A percentile compares a stretch with the other conserved stretches of the same genome.
Conservation (phyloP, 2,888 invertebrate species). For the Papilio elwesi region DNA sequence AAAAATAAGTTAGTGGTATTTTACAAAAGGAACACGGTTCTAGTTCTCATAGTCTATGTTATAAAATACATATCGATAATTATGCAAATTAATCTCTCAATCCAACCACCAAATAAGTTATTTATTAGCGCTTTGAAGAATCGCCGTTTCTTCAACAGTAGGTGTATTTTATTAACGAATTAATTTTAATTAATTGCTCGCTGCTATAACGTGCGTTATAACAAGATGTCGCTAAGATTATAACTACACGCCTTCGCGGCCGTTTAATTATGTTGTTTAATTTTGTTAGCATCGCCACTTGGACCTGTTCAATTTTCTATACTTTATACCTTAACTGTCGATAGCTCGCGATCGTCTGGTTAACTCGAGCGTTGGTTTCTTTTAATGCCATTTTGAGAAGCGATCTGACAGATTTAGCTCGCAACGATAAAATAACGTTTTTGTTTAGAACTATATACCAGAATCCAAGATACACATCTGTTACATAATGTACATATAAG, state of each 20-base stretch:
- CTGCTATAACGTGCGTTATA: slow-evolving; percentile 36
- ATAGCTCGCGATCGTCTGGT: slow-evolving; percentile 17
- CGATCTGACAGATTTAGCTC: slow-evolving; percentile 6
- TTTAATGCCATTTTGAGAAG: slow-evolving; percentile 26
- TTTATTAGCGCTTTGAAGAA: slow-evolving; percentile 22
- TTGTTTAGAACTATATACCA: neutral
- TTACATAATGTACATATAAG: neutral
- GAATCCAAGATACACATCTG: neutral
- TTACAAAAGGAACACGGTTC: too few species aligned
- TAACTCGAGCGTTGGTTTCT: slow-evolving; percentile 17
- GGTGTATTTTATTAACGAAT: slow-evolving; percentile 42
- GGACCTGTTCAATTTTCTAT: slow-evolving; percentile 34
- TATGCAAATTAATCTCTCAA: slow-evolving; percentile 23
- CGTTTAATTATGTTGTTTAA: slow-evolving; percentile 41
- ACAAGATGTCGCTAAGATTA: slow-evolving; percentile 37
- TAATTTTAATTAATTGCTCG: slow-evolving; percentile 48
- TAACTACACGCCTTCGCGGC: slow-evolving; percentile 35
- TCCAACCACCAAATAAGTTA: slow-evolving; percentile 5
- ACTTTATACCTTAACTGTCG: slow-evolving; percentile 29
- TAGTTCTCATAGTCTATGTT: neutral
- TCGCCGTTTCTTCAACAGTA: slow-evolving; percentile 23
- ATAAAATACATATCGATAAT: slow-evolving; percentile 4
- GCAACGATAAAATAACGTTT: slow-evolving; percentile 19
- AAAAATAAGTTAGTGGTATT: too few species aligned
- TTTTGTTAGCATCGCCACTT: slow-evolving; percentile 37